A percentile compares a stretch with the other conserved stretches of the same genome.
phyloP scores from a whole-genome alignment of 2,797 vertebrate genomes.

The Cyclopterus lumpus region DNA sequence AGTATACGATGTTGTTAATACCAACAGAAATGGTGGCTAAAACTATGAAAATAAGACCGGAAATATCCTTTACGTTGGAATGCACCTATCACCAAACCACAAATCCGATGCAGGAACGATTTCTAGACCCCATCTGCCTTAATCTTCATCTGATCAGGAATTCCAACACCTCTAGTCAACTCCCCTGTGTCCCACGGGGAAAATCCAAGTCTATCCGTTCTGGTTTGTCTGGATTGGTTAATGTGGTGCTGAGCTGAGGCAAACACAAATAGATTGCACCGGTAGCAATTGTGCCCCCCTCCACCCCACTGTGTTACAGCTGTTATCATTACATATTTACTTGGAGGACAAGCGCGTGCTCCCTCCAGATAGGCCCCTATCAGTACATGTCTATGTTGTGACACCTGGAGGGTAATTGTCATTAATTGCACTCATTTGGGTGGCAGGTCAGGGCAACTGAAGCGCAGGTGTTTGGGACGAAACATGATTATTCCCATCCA shows the following conservation, averaged over 20 bases:
- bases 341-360: slow-evolving; percentile 79
- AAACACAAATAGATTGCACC: slow-evolving; percentile 86
- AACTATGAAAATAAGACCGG: neutral
- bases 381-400: slow-evolving; percentile 86
- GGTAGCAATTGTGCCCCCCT: slow-evolving; percentile 66
- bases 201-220: slow-evolving; percentile 80
- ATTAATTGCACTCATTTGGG: slow-evolving; percentile 90
- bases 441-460: slow-evolving; percentile 83
- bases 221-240: slow-evolving; percentile 85
- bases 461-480: slow-evolving; percentile 88
- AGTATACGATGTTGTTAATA: neutral
- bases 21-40: neutral
- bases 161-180: slow-evolving; percentile 60
- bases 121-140: slow-evolving; percentile 63
- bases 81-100: slow-evolving; percentile 12
- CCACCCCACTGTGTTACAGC: slow-evolving; percentile 80
- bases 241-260: slow-evolving; percentile 76
- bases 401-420: slow-evolving; percentile 89
- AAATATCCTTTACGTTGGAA: slow-evolving; percentile 13
- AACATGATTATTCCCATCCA: slow-evolving; percentile 83
- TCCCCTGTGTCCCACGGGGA: slow-evolving; percentile 58
- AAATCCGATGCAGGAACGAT: slow-evolving; percentile 42
- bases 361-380: slow-evolving; percentile 83
- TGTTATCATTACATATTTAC: slow-evolving; percentile 91
- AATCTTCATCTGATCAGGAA: slow-evolving; percentile 62